Conservation (phyloP, 2,113 vertebrate genomes). For the Oreotrochilus melanogaster region DNA sequence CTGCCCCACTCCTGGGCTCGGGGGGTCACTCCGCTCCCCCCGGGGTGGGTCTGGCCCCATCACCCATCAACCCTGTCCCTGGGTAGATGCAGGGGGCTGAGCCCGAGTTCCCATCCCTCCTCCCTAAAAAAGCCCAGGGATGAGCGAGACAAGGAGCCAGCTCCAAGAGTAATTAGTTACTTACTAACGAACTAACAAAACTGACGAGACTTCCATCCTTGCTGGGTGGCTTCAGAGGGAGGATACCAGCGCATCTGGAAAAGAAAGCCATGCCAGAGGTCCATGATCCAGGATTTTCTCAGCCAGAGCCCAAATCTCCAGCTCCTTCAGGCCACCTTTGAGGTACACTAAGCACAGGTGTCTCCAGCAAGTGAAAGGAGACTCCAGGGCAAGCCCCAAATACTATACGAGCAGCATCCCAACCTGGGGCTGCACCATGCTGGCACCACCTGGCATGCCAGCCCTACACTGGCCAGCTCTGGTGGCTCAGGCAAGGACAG, state of each 20-base stretch:
- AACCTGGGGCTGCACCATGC: background rate
- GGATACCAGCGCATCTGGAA: conserved; percentile 98
- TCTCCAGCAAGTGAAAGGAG: background rate
- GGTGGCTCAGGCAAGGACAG: background rate
- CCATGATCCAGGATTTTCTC: background rate
- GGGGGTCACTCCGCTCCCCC: background rate
- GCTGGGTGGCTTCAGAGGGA: conserved; percentile 91
- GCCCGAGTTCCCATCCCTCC: background rate
- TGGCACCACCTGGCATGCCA: rapidly evolving
- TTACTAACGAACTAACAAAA: conserved; percentile 90
- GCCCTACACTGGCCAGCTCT: no score
- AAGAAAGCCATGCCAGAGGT: conserved; percentile 41
- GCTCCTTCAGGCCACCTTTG: background rate
- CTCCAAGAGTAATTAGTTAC: conserved; percentile 25
- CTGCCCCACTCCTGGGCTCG: rapidly evolving
- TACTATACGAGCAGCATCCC: rapidly evolving
- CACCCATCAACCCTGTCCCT: background rate
- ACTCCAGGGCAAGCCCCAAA: background rate
- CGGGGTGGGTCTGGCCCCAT: background rate
- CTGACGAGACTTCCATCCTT: conserved; percentile 97
- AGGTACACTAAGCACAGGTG: background rate
- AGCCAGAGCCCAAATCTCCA: background rate
- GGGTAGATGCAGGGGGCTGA: background rate
- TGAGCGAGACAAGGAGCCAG: background rate
- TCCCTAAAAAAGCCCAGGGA: background rate